These are phyloP conservation scores for Monarcha castaneiventris DNA, from an alignment of 2,113 vertebrate species.

Conservation along the genomic window DNA sequence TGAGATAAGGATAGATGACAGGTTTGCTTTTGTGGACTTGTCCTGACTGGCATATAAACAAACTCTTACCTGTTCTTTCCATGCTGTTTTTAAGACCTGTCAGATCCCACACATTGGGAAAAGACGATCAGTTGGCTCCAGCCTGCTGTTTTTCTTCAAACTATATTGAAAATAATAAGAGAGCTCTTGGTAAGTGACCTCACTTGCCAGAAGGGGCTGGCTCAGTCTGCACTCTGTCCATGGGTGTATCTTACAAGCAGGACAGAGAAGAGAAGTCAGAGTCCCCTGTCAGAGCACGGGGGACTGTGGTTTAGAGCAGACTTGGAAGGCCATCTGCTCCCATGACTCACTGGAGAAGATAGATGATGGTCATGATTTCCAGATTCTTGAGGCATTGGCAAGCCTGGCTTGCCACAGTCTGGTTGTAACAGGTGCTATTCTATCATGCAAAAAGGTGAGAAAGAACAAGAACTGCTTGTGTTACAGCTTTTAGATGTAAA, in stretches of 20 bases:
- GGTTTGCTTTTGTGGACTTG: neutral
- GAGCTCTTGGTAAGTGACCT: neutral
- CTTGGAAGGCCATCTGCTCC: neutral
- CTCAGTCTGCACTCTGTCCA: neutral
- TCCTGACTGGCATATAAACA: neutral
- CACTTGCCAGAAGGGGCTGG: neutral
- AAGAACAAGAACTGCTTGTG: neutral
- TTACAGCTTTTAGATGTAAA: neutral
- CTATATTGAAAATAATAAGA: neutral
- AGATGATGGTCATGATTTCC: neutral
- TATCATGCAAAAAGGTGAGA: neutral
- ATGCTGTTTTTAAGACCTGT: neutral
- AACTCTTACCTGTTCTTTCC: neutral
- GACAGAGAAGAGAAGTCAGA: neutral
- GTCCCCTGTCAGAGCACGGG: neutral
- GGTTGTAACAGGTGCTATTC: neutral
- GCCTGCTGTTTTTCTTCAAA: neutral
- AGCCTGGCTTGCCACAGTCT: neutral
- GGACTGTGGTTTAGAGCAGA: neutral
- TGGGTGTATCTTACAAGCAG: neutral
- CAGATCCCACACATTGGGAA: neutral
- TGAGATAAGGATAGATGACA: neutral
- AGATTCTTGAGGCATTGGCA: neutral
- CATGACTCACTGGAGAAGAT: neutral
- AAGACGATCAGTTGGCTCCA: neutral